These are phyloP conservation scores for Brachionus calyciflorus DNA, from an alignment of 1,140 invertebrate species.

Conservation along the genomic window DNA sequence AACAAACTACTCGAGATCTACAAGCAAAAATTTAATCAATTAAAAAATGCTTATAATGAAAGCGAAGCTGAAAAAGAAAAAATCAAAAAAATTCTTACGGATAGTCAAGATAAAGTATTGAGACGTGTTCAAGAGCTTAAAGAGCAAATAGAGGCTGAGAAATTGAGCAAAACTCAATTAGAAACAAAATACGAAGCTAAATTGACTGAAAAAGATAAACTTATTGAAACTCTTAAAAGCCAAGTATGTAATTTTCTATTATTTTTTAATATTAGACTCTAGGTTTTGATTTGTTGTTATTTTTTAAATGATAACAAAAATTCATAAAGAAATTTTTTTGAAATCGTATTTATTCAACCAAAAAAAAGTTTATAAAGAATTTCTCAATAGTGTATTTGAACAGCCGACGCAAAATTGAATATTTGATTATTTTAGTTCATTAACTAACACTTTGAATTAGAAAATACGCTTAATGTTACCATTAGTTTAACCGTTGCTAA, in stretches of 20 bases:
- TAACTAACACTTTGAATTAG: too few species aligned
- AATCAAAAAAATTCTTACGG: slow-evolving; percentile 39
- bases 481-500: too few species aligned
- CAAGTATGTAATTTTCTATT: not conserved
- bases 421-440: too few species aligned
- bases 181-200: not conserved
- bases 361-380: too few species aligned
- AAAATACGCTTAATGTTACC: too few species aligned
- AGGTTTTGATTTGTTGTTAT: too few species aligned
- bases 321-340: too few species aligned
- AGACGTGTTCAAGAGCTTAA: slow-evolving; percentile 30
- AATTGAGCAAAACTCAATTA: not conserved
- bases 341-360: too few species aligned
- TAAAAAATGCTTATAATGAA: slow-evolving; percentile 30
- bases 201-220: slow-evolving; percentile 32
- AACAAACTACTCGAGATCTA: slow-evolving; percentile 33
- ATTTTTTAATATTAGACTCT: too few species aligned
- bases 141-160: slow-evolving; percentile 24
- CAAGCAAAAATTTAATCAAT: slow-evolving; percentile 23
- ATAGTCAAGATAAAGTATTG: slow-evolving; percentile 36
- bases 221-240: slow-evolving; percentile 6
- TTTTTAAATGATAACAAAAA: too few species aligned
- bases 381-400: too few species aligned
- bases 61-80: slow-evolving; percentile 40
- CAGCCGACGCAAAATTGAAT: too few species aligned